Conservation (phyloP, 2,797 vertebrate genomes). For the Aulostomus chinensis region DNA sequence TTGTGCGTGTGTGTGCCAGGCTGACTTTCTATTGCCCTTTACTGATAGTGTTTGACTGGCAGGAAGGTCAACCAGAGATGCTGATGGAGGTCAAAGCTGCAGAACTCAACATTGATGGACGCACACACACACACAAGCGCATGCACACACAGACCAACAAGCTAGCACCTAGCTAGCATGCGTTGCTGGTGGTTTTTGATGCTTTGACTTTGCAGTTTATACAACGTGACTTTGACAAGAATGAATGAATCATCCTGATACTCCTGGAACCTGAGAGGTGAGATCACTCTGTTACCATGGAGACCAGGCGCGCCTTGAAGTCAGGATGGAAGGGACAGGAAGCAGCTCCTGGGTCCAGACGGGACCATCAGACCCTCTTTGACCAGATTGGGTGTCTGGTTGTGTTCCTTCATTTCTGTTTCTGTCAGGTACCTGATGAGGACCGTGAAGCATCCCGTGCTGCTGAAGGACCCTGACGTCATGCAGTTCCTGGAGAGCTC, state of each 20-base stretch:
- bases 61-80: conserved; percentile 58
- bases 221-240: no score
- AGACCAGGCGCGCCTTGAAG: no score
- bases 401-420: not conserved
- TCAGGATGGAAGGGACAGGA: no score
- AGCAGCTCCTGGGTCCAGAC: no score
- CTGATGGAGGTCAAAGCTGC: conserved; percentile 47
- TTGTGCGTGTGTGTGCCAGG: not conserved
- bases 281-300: no score
- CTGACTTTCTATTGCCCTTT: conserved; percentile 62
- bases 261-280: no score
- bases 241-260: no score
- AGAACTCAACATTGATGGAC: conserved; percentile 62
- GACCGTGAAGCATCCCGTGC: conserved; percentile 92
- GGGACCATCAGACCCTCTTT: no score
- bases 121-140: conserved; percentile 15
- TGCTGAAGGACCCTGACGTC: conserved; percentile 94
- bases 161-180: no score
- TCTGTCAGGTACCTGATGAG: conserved; percentile 89
- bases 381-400: not conserved
- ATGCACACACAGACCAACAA: conserved; percentile 20
- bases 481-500: conserved; percentile 95
- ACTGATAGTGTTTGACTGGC: conserved; percentile 58
- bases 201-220: no score
- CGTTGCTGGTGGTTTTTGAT: no score